Evolutionary conservation across 2,888 invertebrate species (phyloP).

Genomic region (Rhopalosiphum nymphaeae): DNA sequence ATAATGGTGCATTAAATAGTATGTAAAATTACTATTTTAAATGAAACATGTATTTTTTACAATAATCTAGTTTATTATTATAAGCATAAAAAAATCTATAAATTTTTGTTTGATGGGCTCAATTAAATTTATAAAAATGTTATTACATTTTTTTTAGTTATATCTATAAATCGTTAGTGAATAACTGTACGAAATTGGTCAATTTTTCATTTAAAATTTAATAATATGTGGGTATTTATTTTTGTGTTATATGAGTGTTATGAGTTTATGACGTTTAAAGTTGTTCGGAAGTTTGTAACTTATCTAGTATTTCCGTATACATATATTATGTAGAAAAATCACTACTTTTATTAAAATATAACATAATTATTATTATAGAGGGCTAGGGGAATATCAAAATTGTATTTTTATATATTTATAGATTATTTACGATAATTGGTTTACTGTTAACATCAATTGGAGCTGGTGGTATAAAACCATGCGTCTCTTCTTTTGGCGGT

Average conservation of each 20-base stretch:
- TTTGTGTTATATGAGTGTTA: background rate
- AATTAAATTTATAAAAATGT: background rate
- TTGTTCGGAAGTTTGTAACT: background rate
- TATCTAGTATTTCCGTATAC: background rate
- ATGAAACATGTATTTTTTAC: background rate
- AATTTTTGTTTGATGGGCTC: background rate
- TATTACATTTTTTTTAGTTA: background rate
- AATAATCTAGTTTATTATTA: background rate
- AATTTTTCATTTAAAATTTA: no score
- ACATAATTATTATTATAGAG: background rate
- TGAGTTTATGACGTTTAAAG: background rate
- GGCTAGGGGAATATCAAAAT: background rate
- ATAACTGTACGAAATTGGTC: no score
- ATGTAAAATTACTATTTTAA: no score
- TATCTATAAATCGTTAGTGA: no score
- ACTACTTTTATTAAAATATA: background rate
- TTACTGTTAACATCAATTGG: slow-evolving; percentile 80
- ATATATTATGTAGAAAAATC: background rate
- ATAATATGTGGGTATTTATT: no score
- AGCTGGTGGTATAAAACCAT: slow-evolving; percentile 87
- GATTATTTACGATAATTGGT: slow-evolving; percentile 72
- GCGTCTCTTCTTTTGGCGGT: slow-evolving; percentile 85
- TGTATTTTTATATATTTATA: background rate
- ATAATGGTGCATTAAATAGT: background rate
- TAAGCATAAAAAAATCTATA: background rate